Evolutionary conservation across 2,113 vertebrate genomes (phyloP), one percentile per base, ranked within the genome.

Genomic region (Phalacrocorax pelagicus): DNA sequence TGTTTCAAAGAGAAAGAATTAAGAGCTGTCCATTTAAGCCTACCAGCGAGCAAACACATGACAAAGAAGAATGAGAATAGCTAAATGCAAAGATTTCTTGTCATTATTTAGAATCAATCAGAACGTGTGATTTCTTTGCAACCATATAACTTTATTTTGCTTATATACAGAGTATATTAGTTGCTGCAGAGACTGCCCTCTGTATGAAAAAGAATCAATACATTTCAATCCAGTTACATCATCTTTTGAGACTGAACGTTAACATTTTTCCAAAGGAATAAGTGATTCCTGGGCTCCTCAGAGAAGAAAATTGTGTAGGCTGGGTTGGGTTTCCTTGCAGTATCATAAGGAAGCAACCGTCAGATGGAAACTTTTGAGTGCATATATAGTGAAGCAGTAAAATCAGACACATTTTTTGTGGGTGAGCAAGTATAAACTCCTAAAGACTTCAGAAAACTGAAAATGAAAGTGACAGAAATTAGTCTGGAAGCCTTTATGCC

Each of bases 261-360:
- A 87, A 65, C 9, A 27, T 79, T 92, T 75, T 90, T 92, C 27
- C 38, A 72, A 94, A 82, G 78, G 65, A 93, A 86, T 47, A 84
- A 91, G 73, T 38, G 61, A 92, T 84, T 91, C 84, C 66, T 70
- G 44, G 34, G 47, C 80, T 92, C 47, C 59, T 90, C 52, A 89
- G 71, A 89, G 87, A 89, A 77, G 70, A 91, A 89, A 79, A 70
- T n/a, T 73, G 70, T 90, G 81, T 88, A 75, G 93, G 84, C 38
- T 79, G 84, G 36, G 20, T 58, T 86, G 52, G 12, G 9, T 84
- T 92, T 96, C 92, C 88, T 96, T 92, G 72, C 86, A 69, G 78
- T 61, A 85, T 95, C 74, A 77, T 62, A 70, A 90, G 42, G 51
- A 92, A 95, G 49, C 54, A 79, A 49, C 55, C 61, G 93, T 93